These are phyloP conservation scores for Pseudomyrmex flavicornis DNA, from an alignment of 1,140 invertebrate genomes.

Conservation along the genomic window DNA sequence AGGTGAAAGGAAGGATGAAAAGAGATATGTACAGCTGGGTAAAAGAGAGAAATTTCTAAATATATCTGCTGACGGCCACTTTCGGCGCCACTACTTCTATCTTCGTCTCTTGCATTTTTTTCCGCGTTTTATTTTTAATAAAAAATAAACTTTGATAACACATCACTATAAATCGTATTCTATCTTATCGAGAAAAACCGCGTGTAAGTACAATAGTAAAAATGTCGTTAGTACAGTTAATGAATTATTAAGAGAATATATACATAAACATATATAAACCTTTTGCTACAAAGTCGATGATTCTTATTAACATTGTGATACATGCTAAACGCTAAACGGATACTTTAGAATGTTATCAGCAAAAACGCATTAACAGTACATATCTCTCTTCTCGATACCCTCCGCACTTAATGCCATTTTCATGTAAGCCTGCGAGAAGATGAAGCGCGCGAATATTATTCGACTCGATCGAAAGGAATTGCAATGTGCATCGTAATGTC, in stretches of 20 bases:
- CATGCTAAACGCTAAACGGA: not conserved
- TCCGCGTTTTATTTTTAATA: not conserved
- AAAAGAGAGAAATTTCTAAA: conserved; percentile 35
- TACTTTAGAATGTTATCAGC: not conserved
- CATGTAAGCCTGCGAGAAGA: not conserved
- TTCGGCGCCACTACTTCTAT: conserved; percentile 14
- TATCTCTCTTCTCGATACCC: not conserved
- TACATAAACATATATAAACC: not conserved
- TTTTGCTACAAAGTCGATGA: not conserved
- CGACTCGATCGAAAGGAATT: conserved; percentile 42
- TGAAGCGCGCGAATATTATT: conserved; percentile 32
- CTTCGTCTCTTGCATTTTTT: not conserved
- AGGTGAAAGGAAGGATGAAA: conserved; percentile 38
- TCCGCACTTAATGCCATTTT: conserved; percentile 30
- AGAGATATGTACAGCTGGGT: conserved; percentile 38
- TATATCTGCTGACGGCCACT: not conserved
- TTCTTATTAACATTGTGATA: not conserved
- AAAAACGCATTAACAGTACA: conserved; percentile 4
- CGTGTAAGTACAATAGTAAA: too few relatives aligned
- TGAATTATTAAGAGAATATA: too few relatives aligned
- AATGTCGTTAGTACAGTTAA: too few relatives aligned
- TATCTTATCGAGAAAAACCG: too few relatives aligned
- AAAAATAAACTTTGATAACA: too few relatives aligned
- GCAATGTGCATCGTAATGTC: conserved; percentile 20
- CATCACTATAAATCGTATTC: too few relatives aligned